A percentile compares a stretch with the other conserved stretches of the same genome.
These are phyloP conservation scores for Coptodon bakossiorum DNA, from an alignment of 2,113 vertebrate species.

Conservation along the genomic window DNA sequence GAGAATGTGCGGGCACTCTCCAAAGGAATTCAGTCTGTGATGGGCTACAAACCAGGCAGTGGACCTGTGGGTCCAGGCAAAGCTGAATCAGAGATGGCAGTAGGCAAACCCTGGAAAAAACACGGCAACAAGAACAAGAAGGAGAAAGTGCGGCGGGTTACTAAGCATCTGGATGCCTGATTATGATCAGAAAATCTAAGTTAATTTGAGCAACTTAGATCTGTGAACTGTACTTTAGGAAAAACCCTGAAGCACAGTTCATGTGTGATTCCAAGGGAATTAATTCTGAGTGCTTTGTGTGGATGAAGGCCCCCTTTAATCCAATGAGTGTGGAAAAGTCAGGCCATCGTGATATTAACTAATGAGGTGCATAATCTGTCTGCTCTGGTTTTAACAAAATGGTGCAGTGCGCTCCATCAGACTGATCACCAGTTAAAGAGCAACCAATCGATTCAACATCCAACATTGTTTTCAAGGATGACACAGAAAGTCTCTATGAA, in stretches of 20 bases:
- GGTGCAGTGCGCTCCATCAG: background rate
- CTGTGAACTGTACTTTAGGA: background rate
- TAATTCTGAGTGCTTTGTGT: background rate
- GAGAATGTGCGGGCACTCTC: constrained; percentile 87
- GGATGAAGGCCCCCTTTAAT: background rate
- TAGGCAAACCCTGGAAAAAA: constrained; percentile 94
- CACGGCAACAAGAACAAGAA: constrained; percentile 95
- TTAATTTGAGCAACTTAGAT: background rate
- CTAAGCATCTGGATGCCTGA: constrained; percentile 88
- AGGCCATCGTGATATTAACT: background rate
- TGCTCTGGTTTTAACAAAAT: background rate
- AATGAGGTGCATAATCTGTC: background rate
- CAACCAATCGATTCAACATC: background rate
- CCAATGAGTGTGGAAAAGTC: background rate
- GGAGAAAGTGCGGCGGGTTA: constrained; percentile 88
- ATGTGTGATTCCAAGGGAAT: constrained; percentile 12
- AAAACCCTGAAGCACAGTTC: background rate
- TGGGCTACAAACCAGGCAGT: constrained; percentile 83
- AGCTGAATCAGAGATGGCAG: constrained; percentile 4
- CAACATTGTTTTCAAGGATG: background rate
- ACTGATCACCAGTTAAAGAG: background rate
- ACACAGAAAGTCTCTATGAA: background rate
- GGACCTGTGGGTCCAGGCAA: constrained; percentile 46
- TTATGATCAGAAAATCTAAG: background rate
- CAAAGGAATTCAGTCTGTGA: constrained; percentile 81